Evolutionary conservation across 2,888 invertebrate species (phyloP).

Genomic region (Ormyrus pomaceus): DNA sequence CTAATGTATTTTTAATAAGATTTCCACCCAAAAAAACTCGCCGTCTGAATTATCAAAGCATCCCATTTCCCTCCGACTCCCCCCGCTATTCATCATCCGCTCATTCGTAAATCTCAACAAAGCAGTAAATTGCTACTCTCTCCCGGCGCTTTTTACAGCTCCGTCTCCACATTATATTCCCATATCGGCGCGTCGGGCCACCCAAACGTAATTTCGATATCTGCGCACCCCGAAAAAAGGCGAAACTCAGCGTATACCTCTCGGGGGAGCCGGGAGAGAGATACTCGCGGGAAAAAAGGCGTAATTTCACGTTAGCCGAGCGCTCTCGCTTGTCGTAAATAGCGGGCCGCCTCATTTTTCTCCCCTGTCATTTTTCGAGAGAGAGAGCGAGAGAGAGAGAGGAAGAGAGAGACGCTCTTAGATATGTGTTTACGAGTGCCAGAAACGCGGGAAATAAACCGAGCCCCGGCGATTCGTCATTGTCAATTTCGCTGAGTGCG

Average conservation of each 20-base stretch:
- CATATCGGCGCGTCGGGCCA: not conserved
- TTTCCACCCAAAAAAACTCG: too few relatives aligned
- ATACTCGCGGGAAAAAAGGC: not conserved
- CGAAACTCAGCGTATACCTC: too few relatives aligned
- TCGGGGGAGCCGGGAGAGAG: too few relatives aligned
- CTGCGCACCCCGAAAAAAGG: not conserved
- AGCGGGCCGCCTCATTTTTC: constrained; percentile 41
- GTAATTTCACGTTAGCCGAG: constrained; percentile 44
- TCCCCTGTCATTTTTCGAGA: constrained; percentile 26
- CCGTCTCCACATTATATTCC: not conserved
- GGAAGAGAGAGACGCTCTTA: not conserved
- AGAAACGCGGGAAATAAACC: constrained; percentile 36
- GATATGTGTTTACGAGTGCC: constrained; percentile 44
- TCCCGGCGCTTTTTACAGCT: not conserved
- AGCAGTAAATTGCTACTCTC: too few relatives aligned
- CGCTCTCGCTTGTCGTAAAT: constrained; percentile 26
- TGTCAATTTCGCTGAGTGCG: constrained; percentile 51
- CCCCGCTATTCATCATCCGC: too few relatives aligned
- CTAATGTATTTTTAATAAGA: too few relatives aligned
- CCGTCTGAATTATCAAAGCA: too few relatives aligned
- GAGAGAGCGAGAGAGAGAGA: not conserved
- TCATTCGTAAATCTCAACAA: too few relatives aligned
- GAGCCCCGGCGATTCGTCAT: constrained; percentile 28
- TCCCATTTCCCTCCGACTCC: too few relatives aligned
- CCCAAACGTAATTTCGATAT: not conserved